phyloP scores from a whole-genome alignment of 1,140 invertebrate species.

The Nylanderia fulva region DNA sequence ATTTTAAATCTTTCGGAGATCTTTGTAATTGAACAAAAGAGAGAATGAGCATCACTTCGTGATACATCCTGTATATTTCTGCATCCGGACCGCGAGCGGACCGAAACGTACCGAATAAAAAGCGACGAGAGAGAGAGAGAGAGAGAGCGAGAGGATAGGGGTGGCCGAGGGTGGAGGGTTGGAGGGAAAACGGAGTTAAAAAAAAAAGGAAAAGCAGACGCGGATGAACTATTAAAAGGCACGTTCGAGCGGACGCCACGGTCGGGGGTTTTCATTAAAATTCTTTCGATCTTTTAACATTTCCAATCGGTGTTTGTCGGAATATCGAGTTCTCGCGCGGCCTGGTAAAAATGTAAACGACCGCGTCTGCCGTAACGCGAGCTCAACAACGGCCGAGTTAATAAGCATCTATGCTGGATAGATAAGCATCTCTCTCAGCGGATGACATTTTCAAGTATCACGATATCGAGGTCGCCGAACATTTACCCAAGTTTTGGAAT shows the following conservation, averaged over 20 bases:
- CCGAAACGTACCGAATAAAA: constrained; percentile 72
- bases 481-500: constrained; percentile 39
- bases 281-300: constrained; percentile 78
- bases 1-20: neutral
- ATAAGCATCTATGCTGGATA: constrained; percentile 23
- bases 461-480: constrained; percentile 15
- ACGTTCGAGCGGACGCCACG: constrained; percentile 69
- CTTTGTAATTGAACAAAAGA: neutral
- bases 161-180: constrained; percentile 10
- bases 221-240: constrained; percentile 78
- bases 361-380: constrained; percentile 50
- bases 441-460: constrained; percentile 55
- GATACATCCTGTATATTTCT: constrained; percentile 72
- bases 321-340: constrained; percentile 76
- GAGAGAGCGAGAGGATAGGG: constrained; percentile 31
- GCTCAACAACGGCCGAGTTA: constrained; percentile 51
- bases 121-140: constrained; percentile 29
- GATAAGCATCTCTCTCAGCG: constrained; percentile 5
- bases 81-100: constrained; percentile 68
- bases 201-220: constrained; percentile 68
- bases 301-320: constrained; percentile 77
- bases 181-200: constrained; percentile 28
- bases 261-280: constrained; percentile 77
- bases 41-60: neutral
- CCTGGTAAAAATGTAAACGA: constrained; percentile 75